Evolutionary conservation across 2,797 vertebrate species (phyloP), one percentile per base, ranked within the genome.

Genomic region (Graptemys geographica): DNA sequence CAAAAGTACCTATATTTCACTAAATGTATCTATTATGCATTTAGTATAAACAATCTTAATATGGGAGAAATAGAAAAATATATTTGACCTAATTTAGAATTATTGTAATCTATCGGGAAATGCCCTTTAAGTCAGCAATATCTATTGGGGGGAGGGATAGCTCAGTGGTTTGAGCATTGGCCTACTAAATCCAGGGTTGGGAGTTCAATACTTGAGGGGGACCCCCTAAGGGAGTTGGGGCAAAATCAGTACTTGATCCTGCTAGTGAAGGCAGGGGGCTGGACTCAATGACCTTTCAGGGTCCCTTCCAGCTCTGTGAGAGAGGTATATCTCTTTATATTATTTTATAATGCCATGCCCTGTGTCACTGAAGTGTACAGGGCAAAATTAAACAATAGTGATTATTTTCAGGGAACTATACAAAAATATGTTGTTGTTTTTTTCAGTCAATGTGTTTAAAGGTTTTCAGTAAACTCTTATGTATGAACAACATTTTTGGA

Each of bases 331-430:
- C 44, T 44, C 44, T 8, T 8, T 44, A 44, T 44, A 44, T 44
- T 44, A 44, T 3, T 86, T 89, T 41, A 65, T 4, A 25, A 0
- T 56, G 44, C 19, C 4, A 0, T 8, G 51, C 1, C 59, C 7
- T 3, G 8, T 87, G 79, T 65, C 33, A 91, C 33, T 37, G n/a
- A 85, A 13, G 11, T 41, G 85, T 51, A 87, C 44, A 9, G 86
- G 23, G 1, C 3, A 23, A 37, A 87, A n/a, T 2, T 49, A 31
- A 78, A 53, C 44, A 69, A n/a, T 37, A 69, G 33, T 21, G 13
- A n/a, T 69, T 37, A 69, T 69, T 69, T 37, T 69, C 16, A 37
- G 2, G n/a, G 65, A 69, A 69, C n/a, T 69, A n/a, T 37, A 37
- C 9, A 23, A 21, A 62, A 62, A 69, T 69, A 37, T 37, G n/a